Percentiles rank a stretch among this genome's conserved stretches.
Evolutionary conservation across 2,888 invertebrate genomes (phyloP).

Genomic region (Geotrupes spiniger): DNA sequence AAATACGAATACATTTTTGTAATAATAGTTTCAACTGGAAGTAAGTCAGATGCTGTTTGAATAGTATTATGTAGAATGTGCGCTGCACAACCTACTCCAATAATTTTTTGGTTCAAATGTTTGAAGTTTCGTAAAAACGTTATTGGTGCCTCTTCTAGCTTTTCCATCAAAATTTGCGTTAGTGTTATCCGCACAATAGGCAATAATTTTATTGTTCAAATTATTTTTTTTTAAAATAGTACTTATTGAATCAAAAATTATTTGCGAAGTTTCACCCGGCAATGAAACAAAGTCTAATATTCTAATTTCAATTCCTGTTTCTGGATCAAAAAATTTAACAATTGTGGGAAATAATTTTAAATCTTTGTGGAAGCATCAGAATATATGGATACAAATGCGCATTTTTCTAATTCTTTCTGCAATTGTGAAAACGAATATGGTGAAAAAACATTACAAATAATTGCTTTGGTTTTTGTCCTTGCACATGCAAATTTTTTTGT

Average conservation of each 20-base stretch:
- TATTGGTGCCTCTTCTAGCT: slow-evolving; percentile 22
- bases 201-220: slow-evolving; percentile 12
- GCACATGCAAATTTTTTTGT: slow-evolving; percentile 26
- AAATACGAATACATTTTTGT: slow-evolving; percentile 40
- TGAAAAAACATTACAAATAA: slow-evolving; percentile 19
- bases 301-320: slow-evolving; percentile 16
- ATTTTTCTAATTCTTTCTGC: slow-evolving; percentile 20
- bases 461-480: slow-evolving; percentile 24
- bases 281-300: slow-evolving; percentile 23
- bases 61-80: slow-evolving; percentile 40
- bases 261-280: slow-evolving; percentile 25
- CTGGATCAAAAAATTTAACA: slow-evolving; percentile 14
- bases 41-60: slow-evolving; percentile 8
- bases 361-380: slow-evolving; percentile 7
- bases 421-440: slow-evolving; percentile 20
- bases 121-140: slow-evolving; percentile 18
- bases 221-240: slow-evolving; percentile 23
- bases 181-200: slow-evolving; percentile 24
- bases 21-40: slow-evolving; percentile 30
- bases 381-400: slow-evolving; percentile 14
- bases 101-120: slow-evolving; percentile 18
- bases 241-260: slow-evolving; percentile 22
- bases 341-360: not conserved
- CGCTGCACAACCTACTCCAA: slow-evolving; percentile 36
- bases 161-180: slow-evolving; percentile 27